phyloP scores from a whole-genome alignment of 2,888 invertebrate species.

The Poecilobothrus nobilitatus region DNA sequence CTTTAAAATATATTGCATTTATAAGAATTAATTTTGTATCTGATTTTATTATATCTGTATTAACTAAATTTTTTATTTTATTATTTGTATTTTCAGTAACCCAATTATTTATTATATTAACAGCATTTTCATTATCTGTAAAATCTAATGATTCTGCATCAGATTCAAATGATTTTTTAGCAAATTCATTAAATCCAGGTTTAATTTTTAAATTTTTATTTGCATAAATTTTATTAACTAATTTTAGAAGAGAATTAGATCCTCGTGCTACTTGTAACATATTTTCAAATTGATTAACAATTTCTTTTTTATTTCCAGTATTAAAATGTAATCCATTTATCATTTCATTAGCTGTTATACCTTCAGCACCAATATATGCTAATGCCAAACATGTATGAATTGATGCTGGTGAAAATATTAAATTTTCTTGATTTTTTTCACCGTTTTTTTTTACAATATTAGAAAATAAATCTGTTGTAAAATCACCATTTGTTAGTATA shows the following conservation, averaged over 20 bases:
- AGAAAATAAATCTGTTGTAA: slow-evolving; percentile 30
- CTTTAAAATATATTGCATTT: slow-evolving; percentile 83
- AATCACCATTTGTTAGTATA: slow-evolving; percentile 18
- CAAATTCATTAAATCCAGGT: slow-evolving; percentile 49
- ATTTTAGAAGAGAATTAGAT: slow-evolving; percentile 34
- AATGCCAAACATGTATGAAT: slow-evolving; percentile 63
- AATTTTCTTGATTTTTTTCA: slow-evolving; percentile 24
- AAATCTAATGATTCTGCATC: slow-evolving; percentile 59
- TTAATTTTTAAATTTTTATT: slow-evolving; percentile 50
- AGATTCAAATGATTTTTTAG: slow-evolving; percentile 55
- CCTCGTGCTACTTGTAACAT: slow-evolving; percentile 28
- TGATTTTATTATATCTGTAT: slow-evolving; percentile 47
- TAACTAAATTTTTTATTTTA: slow-evolving; percentile 70
- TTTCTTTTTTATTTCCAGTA: slow-evolving; percentile 22
- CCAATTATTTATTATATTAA: slow-evolving; percentile 67
- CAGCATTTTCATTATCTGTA: slow-evolving; percentile 43
- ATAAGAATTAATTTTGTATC: slow-evolving; percentile 63
- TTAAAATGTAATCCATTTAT: slow-evolving; percentile 27
- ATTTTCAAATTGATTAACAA: slow-evolving; percentile 30
- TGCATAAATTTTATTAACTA: slow-evolving; percentile 67
- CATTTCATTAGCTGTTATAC: slow-evolving; percentile 38
- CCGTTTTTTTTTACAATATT: slow-evolving; percentile 22
- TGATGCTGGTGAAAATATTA: slow-evolving; percentile 45
- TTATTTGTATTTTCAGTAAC: slow-evolving; percentile 68
- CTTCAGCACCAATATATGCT: slow-evolving; percentile 61